These are phyloP conservation scores for Turritopsis rubra DNA, from an alignment of 30 jellyfish, hydroid and myxozoan species.

Conservation along the genomic window DNA sequence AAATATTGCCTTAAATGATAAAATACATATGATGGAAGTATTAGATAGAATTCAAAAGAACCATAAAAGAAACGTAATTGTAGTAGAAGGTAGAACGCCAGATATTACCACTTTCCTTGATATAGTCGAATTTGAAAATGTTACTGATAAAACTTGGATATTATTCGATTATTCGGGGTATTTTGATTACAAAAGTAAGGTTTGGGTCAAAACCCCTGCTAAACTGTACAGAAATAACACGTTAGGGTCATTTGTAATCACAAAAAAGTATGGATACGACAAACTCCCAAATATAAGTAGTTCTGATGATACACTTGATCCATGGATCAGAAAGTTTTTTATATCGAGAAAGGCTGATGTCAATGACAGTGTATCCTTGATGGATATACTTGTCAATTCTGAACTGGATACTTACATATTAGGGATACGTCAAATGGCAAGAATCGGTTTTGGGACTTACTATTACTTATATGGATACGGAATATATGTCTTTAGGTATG, in stretches of 20 bases:
- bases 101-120: neutral
- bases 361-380: neutral
- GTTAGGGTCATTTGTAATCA: neutral
- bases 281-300: neutral
- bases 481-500: neutral
- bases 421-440: neutral
- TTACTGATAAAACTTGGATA: neutral
- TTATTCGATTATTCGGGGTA: neutral
- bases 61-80: neutral
- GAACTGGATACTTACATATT: neutral
- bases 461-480: neutral
- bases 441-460: neutral
- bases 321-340: neutral
- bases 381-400: neutral
- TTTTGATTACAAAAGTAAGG: neutral
- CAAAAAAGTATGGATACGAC: neutral
- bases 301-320: neutral
- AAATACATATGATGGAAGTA: neutral
- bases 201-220: neutral
- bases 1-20: neutral
- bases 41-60: neutral
- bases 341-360: neutral
- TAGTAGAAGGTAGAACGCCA: neutral
- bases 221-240: neutral
- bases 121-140: neutral